Evolutionary conservation across 2,113 vertebrate genomes (phyloP).

Genomic region (Salvelinus fontinalis): DNA sequence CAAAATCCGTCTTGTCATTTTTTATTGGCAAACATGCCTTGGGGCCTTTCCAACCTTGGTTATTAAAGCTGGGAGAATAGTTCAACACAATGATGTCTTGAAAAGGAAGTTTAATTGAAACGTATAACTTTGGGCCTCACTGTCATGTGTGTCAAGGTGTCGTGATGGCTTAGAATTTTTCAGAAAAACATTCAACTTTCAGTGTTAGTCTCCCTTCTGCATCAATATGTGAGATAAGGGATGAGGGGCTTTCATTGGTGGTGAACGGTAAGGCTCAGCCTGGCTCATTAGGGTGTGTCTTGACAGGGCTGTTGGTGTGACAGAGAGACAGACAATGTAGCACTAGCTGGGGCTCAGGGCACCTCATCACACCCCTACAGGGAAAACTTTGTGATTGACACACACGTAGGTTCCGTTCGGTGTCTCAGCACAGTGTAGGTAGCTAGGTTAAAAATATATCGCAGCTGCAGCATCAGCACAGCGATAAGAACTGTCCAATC

Average conservation of each 20-base stretch:
- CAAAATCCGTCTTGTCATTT: constrained; percentile 7
- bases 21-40: neutral
- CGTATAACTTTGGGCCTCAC: neutral
- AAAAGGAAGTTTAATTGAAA: neutral
- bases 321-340: constrained; percentile 5
- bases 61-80: neutral
- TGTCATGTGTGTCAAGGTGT: neutral
- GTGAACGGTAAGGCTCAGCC: neutral
- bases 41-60: constrained; percentile 5
- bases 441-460: constrained; percentile 49
- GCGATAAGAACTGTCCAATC: constrained; percentile 46
- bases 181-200: too few species aligned
- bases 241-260: neutral
- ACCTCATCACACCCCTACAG: constrained; percentile 25
- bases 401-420: constrained; percentile 17
- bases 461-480: constrained; percentile 38
- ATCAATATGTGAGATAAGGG: neutral
- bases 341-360: neutral
- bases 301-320: constrained; percentile 17
- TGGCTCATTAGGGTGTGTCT: constrained; percentile 15
- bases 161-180: neutral
- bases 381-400: constrained; percentile 50
- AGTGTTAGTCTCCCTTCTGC: neutral
- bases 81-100: neutral
- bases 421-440: constrained; percentile 27